A percentile compares a stretch with the other conserved stretches of the same genome.
Conservation (phyloP, 2,888 invertebrate species). For the Amphipyra berbera region DNA sequence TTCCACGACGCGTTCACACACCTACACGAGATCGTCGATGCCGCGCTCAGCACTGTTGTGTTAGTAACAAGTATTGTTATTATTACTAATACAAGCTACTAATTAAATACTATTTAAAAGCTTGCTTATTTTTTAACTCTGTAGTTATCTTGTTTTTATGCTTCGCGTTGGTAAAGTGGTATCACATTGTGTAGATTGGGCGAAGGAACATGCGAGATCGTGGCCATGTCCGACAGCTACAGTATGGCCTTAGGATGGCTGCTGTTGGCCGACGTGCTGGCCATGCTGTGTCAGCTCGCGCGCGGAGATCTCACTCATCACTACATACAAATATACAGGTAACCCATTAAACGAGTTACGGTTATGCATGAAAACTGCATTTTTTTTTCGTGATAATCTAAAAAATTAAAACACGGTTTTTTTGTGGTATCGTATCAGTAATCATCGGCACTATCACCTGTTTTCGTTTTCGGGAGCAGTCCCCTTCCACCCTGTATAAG, state of each 20-base stretch:
- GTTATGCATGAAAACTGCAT: no score
- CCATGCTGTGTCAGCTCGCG: conserved; percentile 91
- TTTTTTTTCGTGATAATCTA: no score
- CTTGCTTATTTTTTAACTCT: no score
- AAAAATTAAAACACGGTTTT: no score
- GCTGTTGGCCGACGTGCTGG: conserved; percentile 92
- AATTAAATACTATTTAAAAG: no score
- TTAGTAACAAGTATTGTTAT: conserved; percentile 41
- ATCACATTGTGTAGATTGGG: conserved; percentile 82
- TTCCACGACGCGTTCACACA: conserved; percentile 57
- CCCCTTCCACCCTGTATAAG: no score
- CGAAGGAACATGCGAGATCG: conserved; percentile 89
- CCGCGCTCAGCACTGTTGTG: conserved; percentile 64
- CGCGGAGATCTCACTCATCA: conserved; percentile 93
- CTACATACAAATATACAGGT: conserved; percentile 91
- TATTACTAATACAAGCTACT: no score
- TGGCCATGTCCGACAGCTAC: conserved; percentile 90
- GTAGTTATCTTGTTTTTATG: no score
- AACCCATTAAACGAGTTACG: not conserved
- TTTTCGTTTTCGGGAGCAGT: no score
- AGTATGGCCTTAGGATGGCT: conserved; percentile 92
- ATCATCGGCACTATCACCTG: no score
- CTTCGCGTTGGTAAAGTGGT: no score
- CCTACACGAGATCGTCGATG: conserved; percentile 66
- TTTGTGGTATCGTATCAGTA: no score